phyloP scores from a whole-genome alignment of 2,113 vertebrate species.

The Ophiodon elongatus region DNA sequence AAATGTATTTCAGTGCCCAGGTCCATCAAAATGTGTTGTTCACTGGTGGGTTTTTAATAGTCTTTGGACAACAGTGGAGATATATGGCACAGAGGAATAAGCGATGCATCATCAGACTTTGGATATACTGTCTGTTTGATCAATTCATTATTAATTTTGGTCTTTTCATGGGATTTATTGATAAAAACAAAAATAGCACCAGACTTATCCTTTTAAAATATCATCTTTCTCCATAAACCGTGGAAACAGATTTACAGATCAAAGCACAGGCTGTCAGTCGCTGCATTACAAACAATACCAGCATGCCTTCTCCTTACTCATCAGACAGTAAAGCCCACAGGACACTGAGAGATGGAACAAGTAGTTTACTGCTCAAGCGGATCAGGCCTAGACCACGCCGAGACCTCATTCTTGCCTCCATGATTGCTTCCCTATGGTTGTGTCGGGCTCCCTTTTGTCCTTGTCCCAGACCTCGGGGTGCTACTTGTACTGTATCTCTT shows the following conservation, averaged over 20 bases:
- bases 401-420: conserved; percentile 30
- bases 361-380: conserved; percentile 52
- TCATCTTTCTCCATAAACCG: conserved; percentile 14
- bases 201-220: neutral
- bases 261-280: conserved; percentile 26
- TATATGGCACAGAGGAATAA: neutral
- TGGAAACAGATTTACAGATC: conserved; percentile 16
- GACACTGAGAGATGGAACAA: conserved; percentile 56
- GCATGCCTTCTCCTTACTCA: conserved; percentile 40
- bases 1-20: neutral
- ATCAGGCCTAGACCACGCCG: conserved; percentile 35
- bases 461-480: conserved; percentile 17
- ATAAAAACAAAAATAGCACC: neutral
- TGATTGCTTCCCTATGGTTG: conserved; percentile 47
- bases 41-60: neutral
- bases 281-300: conserved; percentile 37
- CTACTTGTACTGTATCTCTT: neutral
- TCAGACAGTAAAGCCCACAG: conserved; percentile 59
- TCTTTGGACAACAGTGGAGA: neutral
- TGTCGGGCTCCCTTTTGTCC: conserved; percentile 27
- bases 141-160: neutral
- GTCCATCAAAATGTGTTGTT: conserved; percentile 8
- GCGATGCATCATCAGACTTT: neutral
- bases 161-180: conserved; percentile 8
- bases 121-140: neutral